Conservation (phyloP, 2,113 vertebrate species). For the Alouatta palliata region DNA sequence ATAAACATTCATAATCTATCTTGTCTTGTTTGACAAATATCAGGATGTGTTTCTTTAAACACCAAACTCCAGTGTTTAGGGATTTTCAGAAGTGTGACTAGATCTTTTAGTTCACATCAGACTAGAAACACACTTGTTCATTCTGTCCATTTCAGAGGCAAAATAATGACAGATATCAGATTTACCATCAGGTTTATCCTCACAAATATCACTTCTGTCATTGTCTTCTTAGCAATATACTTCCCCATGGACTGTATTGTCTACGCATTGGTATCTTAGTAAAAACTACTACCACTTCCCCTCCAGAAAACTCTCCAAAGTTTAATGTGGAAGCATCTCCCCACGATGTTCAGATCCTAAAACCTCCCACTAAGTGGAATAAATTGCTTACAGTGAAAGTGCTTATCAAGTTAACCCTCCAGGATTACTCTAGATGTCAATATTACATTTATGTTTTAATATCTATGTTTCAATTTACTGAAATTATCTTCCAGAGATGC, state of each 20-base stretch:
- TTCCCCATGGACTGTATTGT: neutral
- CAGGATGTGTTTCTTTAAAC: constrained; percentile 70
- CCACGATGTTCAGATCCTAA: neutral
- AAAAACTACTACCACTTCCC: neutral
- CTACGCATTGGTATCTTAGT: neutral
- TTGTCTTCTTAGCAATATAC: neutral
- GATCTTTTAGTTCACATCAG: constrained; percentile 43
- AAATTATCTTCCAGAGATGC: constrained; percentile 25
- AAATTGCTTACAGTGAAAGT: neutral
- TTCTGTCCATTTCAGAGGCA: constrained; percentile 36
- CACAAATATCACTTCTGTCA: neutral
- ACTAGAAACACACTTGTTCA: constrained; percentile 28
- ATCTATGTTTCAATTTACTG: neutral
- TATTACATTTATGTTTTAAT: neutral
- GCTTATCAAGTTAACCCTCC: neutral
- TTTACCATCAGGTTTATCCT: neutral
- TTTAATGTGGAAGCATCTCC: neutral
- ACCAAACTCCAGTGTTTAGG: constrained; percentile 63
- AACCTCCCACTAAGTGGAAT: neutral
- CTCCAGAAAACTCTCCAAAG: neutral
- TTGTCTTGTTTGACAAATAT: constrained; percentile 66
- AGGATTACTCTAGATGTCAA: neutral
- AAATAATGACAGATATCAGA: constrained; percentile 14
- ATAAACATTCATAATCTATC: constrained; percentile 70
- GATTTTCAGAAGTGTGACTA: constrained; percentile 52